phyloP scores from a whole-genome alignment of 2,797 vertebrate species.

The Anguilla megastoma region DNA sequence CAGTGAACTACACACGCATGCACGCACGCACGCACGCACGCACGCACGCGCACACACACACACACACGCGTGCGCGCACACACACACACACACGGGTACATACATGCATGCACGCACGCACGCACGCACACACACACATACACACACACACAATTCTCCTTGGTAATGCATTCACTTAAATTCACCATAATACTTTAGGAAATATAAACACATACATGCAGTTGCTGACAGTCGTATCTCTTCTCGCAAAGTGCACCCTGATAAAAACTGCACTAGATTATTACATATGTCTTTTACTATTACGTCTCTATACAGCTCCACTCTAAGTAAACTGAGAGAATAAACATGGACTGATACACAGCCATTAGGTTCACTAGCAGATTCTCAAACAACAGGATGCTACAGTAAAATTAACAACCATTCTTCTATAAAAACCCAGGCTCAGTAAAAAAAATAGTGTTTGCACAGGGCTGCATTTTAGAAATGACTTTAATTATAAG shows the following conservation, averaged over 20 bases:
- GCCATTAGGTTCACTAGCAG: not conserved
- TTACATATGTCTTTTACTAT: slow-evolving; percentile 28
- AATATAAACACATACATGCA: not conserved
- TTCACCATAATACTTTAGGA: not conserved
- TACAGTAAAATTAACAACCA: not conserved
- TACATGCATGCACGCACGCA: not conserved
- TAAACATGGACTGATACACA: not conserved
- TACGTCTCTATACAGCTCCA: not conserved
- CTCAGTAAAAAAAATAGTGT: not conserved
- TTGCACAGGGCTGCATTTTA: not conserved
- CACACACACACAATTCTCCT: not conserved
- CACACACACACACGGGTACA: not conserved
- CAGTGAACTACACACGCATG: not conserved
- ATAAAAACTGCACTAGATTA: slow-evolving; percentile 27
- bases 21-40: not conserved
- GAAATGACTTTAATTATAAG: slow-evolving; percentile 8
- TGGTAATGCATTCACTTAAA: not conserved
- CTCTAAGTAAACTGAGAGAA: slow-evolving; percentile 15
- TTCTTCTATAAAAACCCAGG: not conserved
- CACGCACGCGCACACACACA: no score
- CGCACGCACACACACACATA: no score
- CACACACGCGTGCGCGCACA: not conserved
- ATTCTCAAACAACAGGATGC: not conserved
- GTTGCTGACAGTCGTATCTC: slow-evolving; percentile 11
- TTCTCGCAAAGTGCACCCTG: not conserved